These are phyloP conservation scores for Brachynemurus nebulosus DNA, from an alignment of 2,888 invertebrate species.

Conservation along the genomic window DNA sequence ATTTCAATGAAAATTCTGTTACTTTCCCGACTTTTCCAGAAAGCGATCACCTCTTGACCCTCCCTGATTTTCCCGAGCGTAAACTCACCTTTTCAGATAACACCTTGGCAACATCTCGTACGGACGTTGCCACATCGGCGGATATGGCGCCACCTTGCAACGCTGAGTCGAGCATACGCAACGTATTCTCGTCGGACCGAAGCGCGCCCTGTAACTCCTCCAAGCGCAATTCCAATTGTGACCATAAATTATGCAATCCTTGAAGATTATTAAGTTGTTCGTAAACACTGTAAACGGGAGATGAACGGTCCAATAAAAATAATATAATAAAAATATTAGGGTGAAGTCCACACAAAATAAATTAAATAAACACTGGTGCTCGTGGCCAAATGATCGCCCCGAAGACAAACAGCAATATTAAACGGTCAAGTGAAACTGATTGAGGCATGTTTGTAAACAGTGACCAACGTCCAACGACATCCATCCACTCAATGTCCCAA, in stretches of 20 bases:
- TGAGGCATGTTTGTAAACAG: neutral
- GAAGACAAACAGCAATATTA: too few relatives aligned
- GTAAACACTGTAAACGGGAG: neutral
- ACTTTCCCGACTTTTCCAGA: too few relatives aligned
- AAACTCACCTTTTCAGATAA: conserved; percentile 34
- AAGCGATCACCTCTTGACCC: too few relatives aligned
- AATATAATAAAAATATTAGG: too few relatives aligned
- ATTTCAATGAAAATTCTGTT: too few relatives aligned
- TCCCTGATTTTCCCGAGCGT: too few relatives aligned
- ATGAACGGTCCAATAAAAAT: too few relatives aligned
- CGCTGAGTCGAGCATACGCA: conserved; percentile 36
- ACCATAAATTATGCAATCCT: conserved; percentile 33
- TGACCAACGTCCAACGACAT: neutral
- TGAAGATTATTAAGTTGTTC: neutral
- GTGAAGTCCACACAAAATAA: too few relatives aligned
- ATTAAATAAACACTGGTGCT: too few relatives aligned
- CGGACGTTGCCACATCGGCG: conserved; percentile 38
- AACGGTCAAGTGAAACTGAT: too few relatives aligned
- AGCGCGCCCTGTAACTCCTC: conserved; percentile 63
- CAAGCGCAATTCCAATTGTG: conserved; percentile 60
- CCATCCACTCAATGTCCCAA: too few relatives aligned
- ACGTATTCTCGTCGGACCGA: conserved; percentile 51
- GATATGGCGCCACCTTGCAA: conserved; percentile 31
- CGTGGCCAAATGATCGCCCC: too few relatives aligned
- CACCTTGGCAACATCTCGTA: conserved; percentile 41